phyloP scores from a whole-genome alignment of 1,140 invertebrate genomes.

The Scaptomyza graminum region DNA sequence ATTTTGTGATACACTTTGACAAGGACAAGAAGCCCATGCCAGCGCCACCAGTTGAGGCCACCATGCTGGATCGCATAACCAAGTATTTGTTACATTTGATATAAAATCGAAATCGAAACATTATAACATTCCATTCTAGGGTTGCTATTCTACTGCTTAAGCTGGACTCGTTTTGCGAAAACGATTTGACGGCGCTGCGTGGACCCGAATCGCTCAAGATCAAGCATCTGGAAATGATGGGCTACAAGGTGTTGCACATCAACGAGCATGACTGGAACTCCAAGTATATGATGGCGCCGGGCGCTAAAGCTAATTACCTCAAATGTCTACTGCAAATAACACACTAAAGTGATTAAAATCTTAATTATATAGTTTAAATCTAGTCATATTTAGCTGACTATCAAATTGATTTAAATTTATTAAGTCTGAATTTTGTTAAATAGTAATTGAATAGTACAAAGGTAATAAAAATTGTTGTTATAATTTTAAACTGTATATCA shows the following conservation, averaged over 20 bases:
- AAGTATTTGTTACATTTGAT: slow-evolving; percentile 49
- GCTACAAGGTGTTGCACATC: slow-evolving; percentile 85
- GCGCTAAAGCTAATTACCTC: slow-evolving; percentile 83
- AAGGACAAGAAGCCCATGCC: slow-evolving; percentile 57
- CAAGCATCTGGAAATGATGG: slow-evolving; percentile 87
- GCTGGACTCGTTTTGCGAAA: slow-evolving; percentile 81
- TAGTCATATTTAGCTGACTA: neutral
- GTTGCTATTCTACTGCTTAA: slow-evolving; percentile 83
- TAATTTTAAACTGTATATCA: too few species aligned
- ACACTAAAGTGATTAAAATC: slow-evolving; percentile 1
- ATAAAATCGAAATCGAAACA: neutral
- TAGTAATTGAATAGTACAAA: neutral
- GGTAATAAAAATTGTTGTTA: neutral
- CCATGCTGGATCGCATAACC: slow-evolving; percentile 75
- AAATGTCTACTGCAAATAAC: slow-evolving; percentile 77
- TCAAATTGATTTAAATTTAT: neutral
- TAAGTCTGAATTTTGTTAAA: neutral
- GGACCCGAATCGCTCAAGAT: slow-evolving; percentile 84
- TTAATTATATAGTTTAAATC: neutral
- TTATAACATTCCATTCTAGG: slow-evolving; percentile 54
- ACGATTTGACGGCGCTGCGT: slow-evolving; percentile 79
- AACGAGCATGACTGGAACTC: slow-evolving; percentile 85
- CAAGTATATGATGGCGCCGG: slow-evolving; percentile 82
- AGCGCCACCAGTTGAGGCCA: slow-evolving; percentile 59
- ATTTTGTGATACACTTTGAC: slow-evolving; percentile 83